phyloP scores from a whole-genome alignment of 2,797 vertebrate species.

The Geotrypetes seraphini region DNA sequence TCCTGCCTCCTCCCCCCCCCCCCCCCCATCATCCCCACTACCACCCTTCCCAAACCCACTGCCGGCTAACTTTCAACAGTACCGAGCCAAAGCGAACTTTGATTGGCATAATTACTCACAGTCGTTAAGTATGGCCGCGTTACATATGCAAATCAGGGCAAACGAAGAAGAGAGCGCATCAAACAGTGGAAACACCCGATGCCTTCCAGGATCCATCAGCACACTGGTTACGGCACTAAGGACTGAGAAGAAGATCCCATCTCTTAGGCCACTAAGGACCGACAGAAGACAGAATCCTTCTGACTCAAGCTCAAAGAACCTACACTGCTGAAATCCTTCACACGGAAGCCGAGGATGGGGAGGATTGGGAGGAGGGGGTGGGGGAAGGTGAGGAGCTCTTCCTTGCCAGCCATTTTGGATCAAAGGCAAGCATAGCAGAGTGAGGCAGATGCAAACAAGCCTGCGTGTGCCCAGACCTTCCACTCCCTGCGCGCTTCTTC shows the following conservation, averaged over 20 bases:
- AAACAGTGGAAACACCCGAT: constrained; percentile 11
- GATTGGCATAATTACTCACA: constrained; percentile 59
- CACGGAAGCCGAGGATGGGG: constrained; percentile 12
- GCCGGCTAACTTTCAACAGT: constrained; percentile 31
- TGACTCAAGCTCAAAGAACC: background rate
- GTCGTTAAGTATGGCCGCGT: constrained; percentile 51
- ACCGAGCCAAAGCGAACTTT: constrained; percentile 3
- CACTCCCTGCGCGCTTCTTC: background rate
- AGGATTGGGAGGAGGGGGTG: constrained; percentile 20
- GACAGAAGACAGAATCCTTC: constrained; percentile 5
- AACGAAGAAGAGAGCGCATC: background rate
- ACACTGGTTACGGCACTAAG: background rate
- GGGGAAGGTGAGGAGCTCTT: constrained; percentile 5
- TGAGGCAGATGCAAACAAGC: background rate
- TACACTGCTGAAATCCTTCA: constrained; percentile 29
- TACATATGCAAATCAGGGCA: constrained; percentile 26
- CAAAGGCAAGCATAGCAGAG: background rate
- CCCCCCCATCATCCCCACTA: too few species aligned
- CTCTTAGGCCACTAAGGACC: background rate
- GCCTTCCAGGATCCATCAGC: background rate
- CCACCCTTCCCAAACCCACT: constrained; percentile 29
- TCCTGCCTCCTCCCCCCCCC: background rate
- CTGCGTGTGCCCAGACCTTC: background rate
- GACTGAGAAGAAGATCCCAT: background rate
- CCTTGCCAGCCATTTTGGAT: background rate